A percentile compares a stretch with the other conserved stretches of the same genome.
Evolutionary conservation across 2,888 invertebrate species (phyloP).

Genomic region (Azorinus chamasolen): DNA sequence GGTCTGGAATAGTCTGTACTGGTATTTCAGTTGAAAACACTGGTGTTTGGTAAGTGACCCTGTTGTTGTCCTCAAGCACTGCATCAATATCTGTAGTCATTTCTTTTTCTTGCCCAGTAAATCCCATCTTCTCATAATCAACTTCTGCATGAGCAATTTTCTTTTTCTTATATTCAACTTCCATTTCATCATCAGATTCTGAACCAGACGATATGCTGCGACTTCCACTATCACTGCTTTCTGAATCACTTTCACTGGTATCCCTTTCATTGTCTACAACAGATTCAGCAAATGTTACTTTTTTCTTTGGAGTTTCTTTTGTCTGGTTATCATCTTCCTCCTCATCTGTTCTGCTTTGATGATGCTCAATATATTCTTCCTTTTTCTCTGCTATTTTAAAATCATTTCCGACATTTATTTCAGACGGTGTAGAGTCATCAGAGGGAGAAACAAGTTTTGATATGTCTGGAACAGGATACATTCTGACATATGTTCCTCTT

Average conservation of each 20-base stretch:
- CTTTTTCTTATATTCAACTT: too few relatives aligned
- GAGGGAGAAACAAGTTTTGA: constrained; percentile 11
- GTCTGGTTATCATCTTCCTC: too few relatives aligned
- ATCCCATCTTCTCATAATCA: neutral
- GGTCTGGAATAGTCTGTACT: constrained; percentile 24
- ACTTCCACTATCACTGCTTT: constrained; percentile 19
- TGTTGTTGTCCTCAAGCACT: constrained; percentile 10
- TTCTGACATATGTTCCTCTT: constrained; percentile 7
- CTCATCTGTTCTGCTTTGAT: too few relatives aligned
- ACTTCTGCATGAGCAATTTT: neutral
- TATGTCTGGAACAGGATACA: constrained; percentile 18
- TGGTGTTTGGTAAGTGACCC: neutral
- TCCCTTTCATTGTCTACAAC: constrained; percentile 51
- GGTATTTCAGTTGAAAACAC: neutral
- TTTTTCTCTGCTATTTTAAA: neutral
- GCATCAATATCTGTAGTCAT: constrained; percentile 27
- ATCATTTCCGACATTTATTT: constrained; percentile 8
- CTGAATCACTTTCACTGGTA: constrained; percentile 21
- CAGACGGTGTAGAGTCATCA: constrained; percentile 3
- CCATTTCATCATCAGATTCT: too few relatives aligned
- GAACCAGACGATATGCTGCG: too few relatives aligned
- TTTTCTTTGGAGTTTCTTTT: constrained; percentile 9
- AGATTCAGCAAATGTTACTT: constrained; percentile 54
- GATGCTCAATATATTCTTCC: too few relatives aligned
- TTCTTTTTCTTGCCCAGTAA: constrained; percentile 10